Conservation (phyloP, 2,113 vertebrate species). For the Heptranchias perlo region DNA sequence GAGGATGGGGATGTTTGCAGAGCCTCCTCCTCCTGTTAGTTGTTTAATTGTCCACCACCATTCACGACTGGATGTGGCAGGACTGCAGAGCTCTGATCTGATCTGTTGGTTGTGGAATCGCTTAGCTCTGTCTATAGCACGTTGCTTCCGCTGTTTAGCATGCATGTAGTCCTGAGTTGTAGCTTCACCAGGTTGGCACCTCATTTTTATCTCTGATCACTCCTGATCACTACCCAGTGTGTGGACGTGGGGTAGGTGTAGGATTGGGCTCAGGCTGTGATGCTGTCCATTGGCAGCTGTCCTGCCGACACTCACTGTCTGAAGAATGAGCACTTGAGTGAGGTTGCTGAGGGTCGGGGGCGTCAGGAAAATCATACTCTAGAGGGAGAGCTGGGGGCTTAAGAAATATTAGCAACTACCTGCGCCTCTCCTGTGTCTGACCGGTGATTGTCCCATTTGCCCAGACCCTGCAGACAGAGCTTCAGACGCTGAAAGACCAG, state of each 20-base stretch:
- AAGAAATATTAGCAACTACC: neutral
- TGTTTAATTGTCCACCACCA: too few species aligned
- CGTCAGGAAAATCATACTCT: neutral
- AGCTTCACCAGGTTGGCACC: too few species aligned
- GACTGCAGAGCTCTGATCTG: too few species aligned
- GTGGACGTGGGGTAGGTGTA: too few species aligned
- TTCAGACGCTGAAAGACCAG: slow-evolving; percentile 84
- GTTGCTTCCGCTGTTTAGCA: too few species aligned
- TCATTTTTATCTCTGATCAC: too few species aligned
- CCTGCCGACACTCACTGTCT: neutral
- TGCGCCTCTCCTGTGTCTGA: neutral
- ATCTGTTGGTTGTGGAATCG: too few species aligned
- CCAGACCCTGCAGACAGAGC: slow-evolving; percentile 75
- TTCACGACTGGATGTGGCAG: too few species aligned
- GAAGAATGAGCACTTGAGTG: neutral
- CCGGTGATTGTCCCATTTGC: neutral
- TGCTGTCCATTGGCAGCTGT: neutral
- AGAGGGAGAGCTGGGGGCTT: neutral
- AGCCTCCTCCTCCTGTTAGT: too few species aligned
- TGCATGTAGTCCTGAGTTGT: too few species aligned
- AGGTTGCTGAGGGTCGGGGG: neutral
- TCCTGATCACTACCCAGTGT: neutral
- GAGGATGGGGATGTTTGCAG: too few species aligned
- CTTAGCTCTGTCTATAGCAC: too few species aligned
- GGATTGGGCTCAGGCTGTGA: neutral